Base-by-base conservation (phyloP, 2,888 invertebrate genomes). In the Lottia gigantea region DNA sequence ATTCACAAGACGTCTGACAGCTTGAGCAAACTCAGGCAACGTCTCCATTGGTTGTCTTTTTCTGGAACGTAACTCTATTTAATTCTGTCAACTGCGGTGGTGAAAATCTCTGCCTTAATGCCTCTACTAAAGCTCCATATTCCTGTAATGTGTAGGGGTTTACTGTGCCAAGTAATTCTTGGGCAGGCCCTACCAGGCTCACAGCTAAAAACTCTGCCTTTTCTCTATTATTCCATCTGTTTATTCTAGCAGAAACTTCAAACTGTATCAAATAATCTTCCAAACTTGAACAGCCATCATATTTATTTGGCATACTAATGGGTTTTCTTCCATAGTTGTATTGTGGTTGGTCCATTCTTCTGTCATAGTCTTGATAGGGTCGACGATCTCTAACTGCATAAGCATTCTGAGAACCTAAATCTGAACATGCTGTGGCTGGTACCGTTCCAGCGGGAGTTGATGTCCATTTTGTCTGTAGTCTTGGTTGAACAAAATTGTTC, bases 191-290 rank as follows among this genome's bases (percentile, higher is more conserved):
- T 19, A 23, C 7, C 14, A 55, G 55, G n/a, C 55, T 55, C 6
- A 55, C 55, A 23, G 55, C 55, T 19, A 55, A 23, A 55, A 55
- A 55, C 16, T 55, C 55, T n/a, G 49, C 49, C 1, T 55, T 55
- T 23, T 55, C 55, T 19, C n/a, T n/a, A 11, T n/a, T 19, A 6
- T n/a, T 55, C 55, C 55, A 55, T 55, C 55, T 23, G n/a, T 55
- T 55, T 19, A 55, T 55, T 19, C 55, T n/a, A 2, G 55, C 55
- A 55, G 19, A 7, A 23, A 55, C 55, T 19, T 55, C 23, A 55
- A 55, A 55, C 55, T 55, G 55, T 19, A 55, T 55, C 55, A 55
- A 55, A 55, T 55, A 55, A 55, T 55, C 55, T 16, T 23, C 55
- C 23, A 55, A 14, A 19, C 55, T 55, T 8, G 55, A 19, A 19